Evolutionary conservation across 2,888 invertebrate species (phyloP), one percentile per base, ranked within the genome.

Genomic region (Troides oblongomaculatus): DNA sequence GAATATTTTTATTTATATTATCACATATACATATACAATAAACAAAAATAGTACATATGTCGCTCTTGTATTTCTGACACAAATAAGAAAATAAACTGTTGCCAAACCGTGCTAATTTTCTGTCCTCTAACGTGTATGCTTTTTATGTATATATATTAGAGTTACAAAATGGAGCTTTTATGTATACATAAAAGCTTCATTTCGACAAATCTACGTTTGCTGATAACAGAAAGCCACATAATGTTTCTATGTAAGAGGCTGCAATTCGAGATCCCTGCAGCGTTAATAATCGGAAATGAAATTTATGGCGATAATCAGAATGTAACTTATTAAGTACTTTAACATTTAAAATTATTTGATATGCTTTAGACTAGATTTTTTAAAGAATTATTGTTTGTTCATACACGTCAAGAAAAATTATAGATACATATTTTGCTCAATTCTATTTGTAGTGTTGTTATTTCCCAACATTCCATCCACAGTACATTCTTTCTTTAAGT

Each of bases 251-350:
- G 81, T 81, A 50, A 18, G 53, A 53, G 78, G 77, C 76, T 79
- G 80, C 84, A 84, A 87, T 86, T 84, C 82, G 76, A 81, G 74
- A 78, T 82, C 85, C 86, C 86, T 88, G 84, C 85, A 80, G 76
- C 77, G 64, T 74, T 72, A 75, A 79, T 75, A 73, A 75, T 71
- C 69, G 72, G 70, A 68, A 66, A 66, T 62, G 70, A 65, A 75
- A 72, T 77, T 74, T 76, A 75, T 73, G 74, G 74, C 77, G 82
- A 81, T 82, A 76, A 78, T 78, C 79, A 79, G 39, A 1, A 77
- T 76, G 78, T 76, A 75, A 50, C 18, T 17, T 50, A 1, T 3
- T 18, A 50, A 17, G 50, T 50, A 50, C 3, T 18, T 4, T 50
- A 6, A 39, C n/a, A 1, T 53, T 64, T 58, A 58, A 58, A 58